phyloP scores from a whole-genome alignment of 2,113 vertebrate genomes.

The Nestor notabilis region DNA sequence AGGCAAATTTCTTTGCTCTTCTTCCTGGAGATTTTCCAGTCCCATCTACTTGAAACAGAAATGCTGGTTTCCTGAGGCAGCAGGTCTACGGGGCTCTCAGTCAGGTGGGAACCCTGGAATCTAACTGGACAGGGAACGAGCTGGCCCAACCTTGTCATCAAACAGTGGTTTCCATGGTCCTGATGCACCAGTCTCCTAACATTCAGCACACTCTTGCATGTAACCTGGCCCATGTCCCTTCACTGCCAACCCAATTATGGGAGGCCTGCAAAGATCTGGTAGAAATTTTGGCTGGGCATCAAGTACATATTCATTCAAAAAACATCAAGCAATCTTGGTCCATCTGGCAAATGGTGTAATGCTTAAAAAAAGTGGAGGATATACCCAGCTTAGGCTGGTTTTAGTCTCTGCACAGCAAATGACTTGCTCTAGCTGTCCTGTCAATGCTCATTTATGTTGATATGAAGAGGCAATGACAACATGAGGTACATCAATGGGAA shows the following conservation, averaged over 20 bases:
- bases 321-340: not conserved
- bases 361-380: not conserved
- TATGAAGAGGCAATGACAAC: conserved; percentile 8
- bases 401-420: not conserved
- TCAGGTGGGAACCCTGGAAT: fast-evolving
- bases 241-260: not conserved
- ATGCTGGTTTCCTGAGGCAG: not conserved
- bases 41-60: not conserved
- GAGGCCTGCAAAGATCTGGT: not conserved
- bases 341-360: not conserved
- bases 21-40: not conserved
- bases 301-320: not conserved
- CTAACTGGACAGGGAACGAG: not conserved
- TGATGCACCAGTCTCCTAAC: not conserved
- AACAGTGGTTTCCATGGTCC: not conserved
- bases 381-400: not conserved
- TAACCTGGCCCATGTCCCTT: fast-evolving
- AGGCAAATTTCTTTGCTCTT: not conserved
- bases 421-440: not conserved
- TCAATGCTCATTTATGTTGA: not conserved
- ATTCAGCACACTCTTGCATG: not conserved
- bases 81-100: not conserved
- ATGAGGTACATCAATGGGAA: not conserved
- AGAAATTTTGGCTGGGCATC: not conserved
- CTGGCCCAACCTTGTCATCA: not conserved